These are phyloP conservation scores for Beaufortia kweichowensis DNA, from an alignment of 2,113 vertebrate species.

Conservation along the genomic window DNA sequence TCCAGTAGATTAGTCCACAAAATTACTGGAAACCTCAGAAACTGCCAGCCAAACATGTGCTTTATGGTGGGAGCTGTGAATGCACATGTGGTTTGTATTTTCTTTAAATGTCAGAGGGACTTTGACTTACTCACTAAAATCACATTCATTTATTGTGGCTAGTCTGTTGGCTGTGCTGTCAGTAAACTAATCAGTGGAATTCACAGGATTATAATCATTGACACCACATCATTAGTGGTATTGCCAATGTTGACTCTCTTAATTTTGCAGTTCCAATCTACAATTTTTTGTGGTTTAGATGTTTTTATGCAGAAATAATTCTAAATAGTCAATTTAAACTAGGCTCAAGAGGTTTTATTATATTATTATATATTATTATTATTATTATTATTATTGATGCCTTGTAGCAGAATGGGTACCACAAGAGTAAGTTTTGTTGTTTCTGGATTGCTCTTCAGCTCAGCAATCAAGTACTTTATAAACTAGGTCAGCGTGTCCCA, in stretches of 20 bases:
- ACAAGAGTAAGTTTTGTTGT: background rate
- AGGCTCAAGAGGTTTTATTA: background rate
- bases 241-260: too few relatives aligned
- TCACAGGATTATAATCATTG: too few relatives aligned
- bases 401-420: background rate
- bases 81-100: conserved; percentile 13
- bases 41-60: background rate
- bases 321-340: too few relatives aligned
- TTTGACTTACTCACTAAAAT: background rate
- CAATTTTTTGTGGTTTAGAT: too few relatives aligned
- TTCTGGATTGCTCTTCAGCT: background rate
- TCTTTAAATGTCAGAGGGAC: background rate
- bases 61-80: background rate
- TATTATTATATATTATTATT: background rate
- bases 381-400: background rate
- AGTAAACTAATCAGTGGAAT: too few relatives aligned
- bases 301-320: too few relatives aligned
- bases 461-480: too few relatives aligned
- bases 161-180: background rate
- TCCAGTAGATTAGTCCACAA: background rate
- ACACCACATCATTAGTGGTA: too few relatives aligned
- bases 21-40: background rate
- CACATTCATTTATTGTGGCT: background rate
- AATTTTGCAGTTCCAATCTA: too few relatives aligned
- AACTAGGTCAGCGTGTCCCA: background rate